A percentile compares a stretch with the other conserved stretches of the same genome.
Conservation (phyloP, 2,888 invertebrate species). For the Lymantria dispar region DNA sequence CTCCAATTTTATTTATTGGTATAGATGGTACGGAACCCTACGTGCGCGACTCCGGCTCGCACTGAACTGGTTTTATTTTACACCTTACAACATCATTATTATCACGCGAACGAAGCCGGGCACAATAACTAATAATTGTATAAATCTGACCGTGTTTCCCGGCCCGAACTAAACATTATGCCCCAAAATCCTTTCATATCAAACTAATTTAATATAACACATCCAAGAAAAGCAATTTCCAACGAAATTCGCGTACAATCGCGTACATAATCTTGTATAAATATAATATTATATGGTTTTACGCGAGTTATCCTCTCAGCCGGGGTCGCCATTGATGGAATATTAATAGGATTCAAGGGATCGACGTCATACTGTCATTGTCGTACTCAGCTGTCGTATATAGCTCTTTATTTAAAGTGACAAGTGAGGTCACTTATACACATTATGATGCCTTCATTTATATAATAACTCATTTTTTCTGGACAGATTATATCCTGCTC, state of each 20-base stretch:
- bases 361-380: slow-evolving; percentile 8
- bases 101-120: too few relatives aligned
- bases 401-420: slow-evolving; percentile 16
- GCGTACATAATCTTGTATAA: slow-evolving; percentile 7
- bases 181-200: background rate
- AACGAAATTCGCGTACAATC: background rate
- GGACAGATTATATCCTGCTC: too few relatives aligned
- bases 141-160: too few relatives aligned
- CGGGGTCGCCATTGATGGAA: slow-evolving; percentile 23
- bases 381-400: background rate
- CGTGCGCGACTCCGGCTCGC: too few relatives aligned
- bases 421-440: background rate
- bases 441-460: background rate
- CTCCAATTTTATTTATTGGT: too few relatives aligned
- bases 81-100: too few relatives aligned
- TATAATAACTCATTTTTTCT: too few relatives aligned
- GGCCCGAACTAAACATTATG: background rate
- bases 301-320: slow-evolving; percentile 12
- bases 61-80: too few relatives aligned
- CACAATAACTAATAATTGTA: too few relatives aligned
- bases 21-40: too few relatives aligned
- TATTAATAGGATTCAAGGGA: slow-evolving; percentile 22
- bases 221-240: slow-evolving; percentile 4
- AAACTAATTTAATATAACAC: slow-evolving; percentile 6
- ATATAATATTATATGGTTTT: slow-evolving; percentile 16